Evolutionary conservation across 2,797 vertebrate genomes (phyloP).

Genomic region (Chrysocyon brachyurus): DNA sequence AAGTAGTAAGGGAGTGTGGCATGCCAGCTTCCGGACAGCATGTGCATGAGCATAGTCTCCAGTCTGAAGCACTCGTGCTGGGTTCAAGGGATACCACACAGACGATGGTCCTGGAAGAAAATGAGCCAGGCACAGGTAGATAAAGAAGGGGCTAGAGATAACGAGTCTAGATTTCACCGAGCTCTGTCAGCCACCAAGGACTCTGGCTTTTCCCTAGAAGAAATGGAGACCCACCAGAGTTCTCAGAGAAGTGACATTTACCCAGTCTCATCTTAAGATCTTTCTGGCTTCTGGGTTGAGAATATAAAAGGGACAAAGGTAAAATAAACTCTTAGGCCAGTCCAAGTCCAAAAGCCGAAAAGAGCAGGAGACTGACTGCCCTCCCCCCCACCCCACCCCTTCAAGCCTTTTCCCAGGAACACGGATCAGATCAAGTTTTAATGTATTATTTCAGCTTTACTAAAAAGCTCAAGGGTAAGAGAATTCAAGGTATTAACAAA

Average conservation of each 20-base stretch:
- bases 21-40: neutral
- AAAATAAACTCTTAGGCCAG: neutral
- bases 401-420: neutral
- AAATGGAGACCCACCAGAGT: neutral
- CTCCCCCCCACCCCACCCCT: neutral
- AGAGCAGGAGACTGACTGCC: neutral
- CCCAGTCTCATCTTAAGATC: neutral
- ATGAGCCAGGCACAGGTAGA: too few species aligned
- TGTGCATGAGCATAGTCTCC: accelerated
- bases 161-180: too few species aligned
- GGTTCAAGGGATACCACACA: neutral
- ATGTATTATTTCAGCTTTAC: neutral
- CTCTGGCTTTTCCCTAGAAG: neutral
- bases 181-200: neutral
- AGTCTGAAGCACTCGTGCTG: accelerated
- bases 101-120: too few species aligned
- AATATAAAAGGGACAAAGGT: neutral
- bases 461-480: neutral
- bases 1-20: accelerated
- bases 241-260: neutral
- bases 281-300: neutral
- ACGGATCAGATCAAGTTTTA: neutral
- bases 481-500: neutral
- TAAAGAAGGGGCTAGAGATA: neutral
- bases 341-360: neutral